Evolutionary conservation across 2,113 vertebrate genomes (phyloP), one percentile per base, ranked within the genome.

Genomic region (Machaerirhynchus nigripectus): DNA sequence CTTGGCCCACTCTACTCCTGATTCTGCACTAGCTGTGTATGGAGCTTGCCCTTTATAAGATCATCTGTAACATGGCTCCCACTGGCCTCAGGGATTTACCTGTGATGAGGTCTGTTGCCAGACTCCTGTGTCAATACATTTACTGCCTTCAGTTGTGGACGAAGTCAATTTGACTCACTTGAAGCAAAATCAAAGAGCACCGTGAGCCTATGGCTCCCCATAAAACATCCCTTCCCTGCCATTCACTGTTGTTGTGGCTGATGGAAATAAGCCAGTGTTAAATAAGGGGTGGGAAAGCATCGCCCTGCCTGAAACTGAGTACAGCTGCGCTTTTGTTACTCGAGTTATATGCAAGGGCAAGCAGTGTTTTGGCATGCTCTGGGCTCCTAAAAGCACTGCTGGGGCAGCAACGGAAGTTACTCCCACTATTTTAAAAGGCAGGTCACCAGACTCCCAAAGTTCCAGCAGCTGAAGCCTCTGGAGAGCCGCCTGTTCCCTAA

Each of bases 401-500:
- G 91, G 79, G 84, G 91, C 65, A 90, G 69, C 93, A 84, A 1
- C 5, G 73, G 96, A 95, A 94, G 94, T 84, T 84, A 71, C 91
- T 95, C 68, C 87, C 93, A 60, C 89, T 95, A 3, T 47, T 86
- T 90, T 63, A 92, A 89, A 59, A 82, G 95, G 11, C 93, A 74
- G 94, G 95, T 96, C 96, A 89, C 9, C 93, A 92, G 84, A 20
- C 39, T 96, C 86, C 84, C 91, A 81, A 37, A 84, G 86, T 59
- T 89, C 7, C 52, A 78, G 84, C 95, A 93, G 94, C 89, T 86
- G 94, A 84, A 84, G 80, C 76, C 89, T 73, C 91, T 84, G 93
- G 87, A 84, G 91, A 75, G 44, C 69, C 0, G 26, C 15, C 47
- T 67, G 68, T 64, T 95, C 77, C 60, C 73, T 52, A 15, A 68